Base-by-base conservation (phyloP, 2,888 invertebrate genomes). In the Malachius bipustulatus region DNA sequence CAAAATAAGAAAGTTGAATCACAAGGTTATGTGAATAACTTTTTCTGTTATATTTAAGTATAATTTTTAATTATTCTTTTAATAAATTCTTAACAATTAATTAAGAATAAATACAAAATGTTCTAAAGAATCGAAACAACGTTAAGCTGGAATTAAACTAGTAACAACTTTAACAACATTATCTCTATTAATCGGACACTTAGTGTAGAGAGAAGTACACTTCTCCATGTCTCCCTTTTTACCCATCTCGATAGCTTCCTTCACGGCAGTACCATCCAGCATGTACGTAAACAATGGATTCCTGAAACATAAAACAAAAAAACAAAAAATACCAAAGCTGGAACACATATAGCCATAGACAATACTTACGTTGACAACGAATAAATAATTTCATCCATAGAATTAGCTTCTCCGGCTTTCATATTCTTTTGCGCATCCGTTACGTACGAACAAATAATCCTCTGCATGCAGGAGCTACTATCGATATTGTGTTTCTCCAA, bases 401-500 rank as follows among this genome's bases (percentile, higher is more conserved):
- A 73, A 4, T 72, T 75, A 0, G 72, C 71, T 43, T 73, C 71
- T 2, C 78, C 79, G 16, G 62, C 62, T 38, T 70, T 59, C 52
- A 74, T 65, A 50, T 76, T 78, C 43, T 71, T 72, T 44, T 73
- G 74, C 0, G 82, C 79, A 24, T 76, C 70, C 44, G 79, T 75
- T 1, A 82, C 74, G 53, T 82, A 82, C 1, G 75, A 75, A 49
- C 82, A 82, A 15, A 80, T 68, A 3, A 77, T 64, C 4, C 80
- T 66, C 58, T 80, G 80, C 67, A 75, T 71, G 47, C 82, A 82
- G 2, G 75, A 71, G 2, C 75, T 70, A 1, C 80, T 76, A 54
- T 82, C 81, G 27, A 82, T 74, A 52, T 80, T 76, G 57, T 80
- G 75, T 42, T 77, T 68, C 16, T 70, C 71, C 4, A 82, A 61